These are phyloP conservation scores for Contarinia nasturtii DNA, from an alignment of 1,140 invertebrate genomes.

Conservation along the genomic window DNA sequence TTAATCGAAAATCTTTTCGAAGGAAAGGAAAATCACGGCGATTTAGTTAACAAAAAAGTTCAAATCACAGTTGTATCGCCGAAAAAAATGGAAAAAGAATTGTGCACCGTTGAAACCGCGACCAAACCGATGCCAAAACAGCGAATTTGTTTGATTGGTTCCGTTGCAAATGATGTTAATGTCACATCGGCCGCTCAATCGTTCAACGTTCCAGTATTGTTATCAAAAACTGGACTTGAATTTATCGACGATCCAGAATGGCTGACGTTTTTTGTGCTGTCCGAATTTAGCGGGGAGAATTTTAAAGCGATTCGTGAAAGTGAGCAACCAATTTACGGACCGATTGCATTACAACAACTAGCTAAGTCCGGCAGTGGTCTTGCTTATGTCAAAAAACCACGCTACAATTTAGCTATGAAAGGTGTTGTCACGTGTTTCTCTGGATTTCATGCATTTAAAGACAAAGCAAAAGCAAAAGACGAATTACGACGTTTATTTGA, in stretches of 20 bases:
- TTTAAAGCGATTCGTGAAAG: slow-evolving; percentile 43
- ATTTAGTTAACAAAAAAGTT: too few relatives aligned
- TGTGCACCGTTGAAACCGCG: too few relatives aligned
- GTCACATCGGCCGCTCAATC: slow-evolving; percentile 34
- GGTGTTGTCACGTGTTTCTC: slow-evolving; percentile 76
- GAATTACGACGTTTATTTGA: slow-evolving; percentile 45
- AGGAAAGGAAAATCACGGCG: too few relatives aligned
- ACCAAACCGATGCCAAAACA: too few relatives aligned
- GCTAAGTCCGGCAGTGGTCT: slow-evolving; percentile 45
- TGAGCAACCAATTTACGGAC: slow-evolving; percentile 45
- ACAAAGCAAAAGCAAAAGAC: slow-evolving; percentile 42
- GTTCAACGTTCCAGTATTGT: slow-evolving; percentile 40
- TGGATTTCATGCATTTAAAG: slow-evolving; percentile 34
- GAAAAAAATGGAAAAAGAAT: too few relatives aligned
- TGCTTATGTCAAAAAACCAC: slow-evolving; percentile 51
- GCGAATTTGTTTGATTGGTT: slow-evolving; percentile 40
- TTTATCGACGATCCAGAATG: slow-evolving; percentile 32
- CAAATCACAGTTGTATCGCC: too few relatives aligned
- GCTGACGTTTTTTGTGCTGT: slow-evolving; percentile 50
- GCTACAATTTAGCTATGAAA: slow-evolving; percentile 72
- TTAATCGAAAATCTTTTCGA: too few relatives aligned
- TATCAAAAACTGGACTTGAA: slow-evolving; percentile 37
- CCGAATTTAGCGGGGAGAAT: slow-evolving; percentile 43
- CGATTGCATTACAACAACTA: slow-evolving; percentile 53
- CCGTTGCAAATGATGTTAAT: slow-evolving; percentile 27